phyloP scores from a whole-genome alignment of 2,797 vertebrate species.

The Mormyrus hasselquistii region DNA sequence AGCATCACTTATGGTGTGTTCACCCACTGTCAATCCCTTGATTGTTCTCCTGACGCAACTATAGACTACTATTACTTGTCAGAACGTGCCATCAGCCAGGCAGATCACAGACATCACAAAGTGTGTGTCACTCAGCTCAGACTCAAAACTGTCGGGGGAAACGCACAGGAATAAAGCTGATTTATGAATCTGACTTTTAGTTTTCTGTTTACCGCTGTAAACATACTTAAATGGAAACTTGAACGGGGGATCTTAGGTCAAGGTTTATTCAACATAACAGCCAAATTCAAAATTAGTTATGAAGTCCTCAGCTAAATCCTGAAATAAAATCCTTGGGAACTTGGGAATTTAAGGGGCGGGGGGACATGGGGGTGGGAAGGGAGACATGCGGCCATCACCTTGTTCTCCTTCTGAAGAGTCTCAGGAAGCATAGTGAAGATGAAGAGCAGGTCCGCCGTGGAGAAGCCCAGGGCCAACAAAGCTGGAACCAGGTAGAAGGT shows the following conservation, averaged over 20 bases:
- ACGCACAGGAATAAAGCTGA: neutral
- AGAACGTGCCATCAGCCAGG: neutral
- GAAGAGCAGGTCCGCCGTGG: constrained; percentile 72
- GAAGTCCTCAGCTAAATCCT: neutral
- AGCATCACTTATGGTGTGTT: neutral
- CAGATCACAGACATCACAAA: neutral
- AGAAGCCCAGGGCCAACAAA: constrained; percentile 72
- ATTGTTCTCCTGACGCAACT: neutral
- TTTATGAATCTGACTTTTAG: neutral
- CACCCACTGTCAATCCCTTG: neutral
- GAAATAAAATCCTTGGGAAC: neutral
- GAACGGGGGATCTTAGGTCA: neutral
- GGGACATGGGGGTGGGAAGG: neutral
- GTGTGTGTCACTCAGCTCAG: neutral
- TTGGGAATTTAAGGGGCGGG: neutral
- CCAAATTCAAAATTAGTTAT: neutral
- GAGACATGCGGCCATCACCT: constrained; percentile 56
- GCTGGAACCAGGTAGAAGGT: constrained; percentile 73
- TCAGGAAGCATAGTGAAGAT: constrained; percentile 84
- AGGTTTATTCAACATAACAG: neutral
- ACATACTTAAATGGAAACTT: neutral
- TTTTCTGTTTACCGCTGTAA: neutral
- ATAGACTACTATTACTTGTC: neutral
- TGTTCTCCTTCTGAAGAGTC: constrained; percentile 70
- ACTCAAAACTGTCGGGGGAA: neutral